Conservation (phyloP, 2,113 vertebrate genomes). For the Psettodes erumei region DNA sequence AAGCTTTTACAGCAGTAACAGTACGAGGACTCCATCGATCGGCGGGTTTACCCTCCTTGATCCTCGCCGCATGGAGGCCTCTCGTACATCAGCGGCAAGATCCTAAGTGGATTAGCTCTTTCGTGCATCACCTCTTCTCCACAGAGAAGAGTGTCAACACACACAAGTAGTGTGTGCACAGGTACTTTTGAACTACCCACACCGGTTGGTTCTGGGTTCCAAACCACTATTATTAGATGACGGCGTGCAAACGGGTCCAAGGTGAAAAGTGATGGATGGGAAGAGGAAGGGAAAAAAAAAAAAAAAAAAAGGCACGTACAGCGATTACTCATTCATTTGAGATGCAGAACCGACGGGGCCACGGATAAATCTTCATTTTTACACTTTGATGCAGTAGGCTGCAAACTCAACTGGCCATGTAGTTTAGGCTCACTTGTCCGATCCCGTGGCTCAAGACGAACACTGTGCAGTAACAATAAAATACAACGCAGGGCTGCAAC, state of each 20-base stretch:
- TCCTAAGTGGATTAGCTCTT: conserved; percentile 5
- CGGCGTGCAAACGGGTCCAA: background rate
- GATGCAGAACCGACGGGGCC: background rate
- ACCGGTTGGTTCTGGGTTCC: background rate
- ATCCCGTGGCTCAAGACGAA: background rate
- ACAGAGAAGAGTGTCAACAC: background rate
- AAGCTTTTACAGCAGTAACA: conserved; percentile 17
- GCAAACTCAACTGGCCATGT: background rate
- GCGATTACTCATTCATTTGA: conserved; percentile 8
- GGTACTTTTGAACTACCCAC: background rate
- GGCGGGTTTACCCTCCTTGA: conserved; percentile 5
- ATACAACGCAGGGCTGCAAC: no score
- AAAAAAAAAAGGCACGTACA: conserved; percentile 6
- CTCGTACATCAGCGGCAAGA: conserved; percentile 6
- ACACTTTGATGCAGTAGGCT: conserved; percentile 8
- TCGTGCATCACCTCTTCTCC: background rate
- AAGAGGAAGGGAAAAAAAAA: no score
- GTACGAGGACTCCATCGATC: background rate
- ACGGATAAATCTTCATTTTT: conserved; percentile 6
- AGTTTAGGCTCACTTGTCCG: background rate
- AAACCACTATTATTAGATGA: conserved; percentile 12
- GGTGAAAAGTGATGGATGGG: conserved; percentile 1
- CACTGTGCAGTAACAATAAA: no score
- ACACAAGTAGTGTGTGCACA: background rate
- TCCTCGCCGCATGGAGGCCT: background rate